Conservation (phyloP, 1,140 invertebrate genomes). For the Papilio glaucus region DNA sequence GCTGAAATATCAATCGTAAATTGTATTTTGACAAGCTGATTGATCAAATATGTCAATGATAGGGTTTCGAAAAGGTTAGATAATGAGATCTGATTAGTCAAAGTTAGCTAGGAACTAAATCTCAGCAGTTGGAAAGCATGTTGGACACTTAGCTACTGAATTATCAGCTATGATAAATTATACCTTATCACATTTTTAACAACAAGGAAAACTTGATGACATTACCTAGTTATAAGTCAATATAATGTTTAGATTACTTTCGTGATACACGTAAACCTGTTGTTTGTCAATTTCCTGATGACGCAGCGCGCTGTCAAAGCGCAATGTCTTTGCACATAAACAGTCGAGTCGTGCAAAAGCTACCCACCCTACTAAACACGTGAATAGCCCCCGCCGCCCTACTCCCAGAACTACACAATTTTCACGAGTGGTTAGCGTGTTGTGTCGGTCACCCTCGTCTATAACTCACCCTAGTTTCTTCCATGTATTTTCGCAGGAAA, state of each 20-base stretch:
- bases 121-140: neutral
- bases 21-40: no score
- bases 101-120: no score
- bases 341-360: conserved; percentile 56
- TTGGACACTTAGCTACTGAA: neutral
- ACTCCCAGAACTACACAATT: conserved; percentile 52
- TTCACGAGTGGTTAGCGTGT: conserved; percentile 60
- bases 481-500: conserved; percentile 57
- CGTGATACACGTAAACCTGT: conserved; percentile 49
- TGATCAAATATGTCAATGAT: no score
- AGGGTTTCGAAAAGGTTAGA: no score
- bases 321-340: conserved; percentile 71
- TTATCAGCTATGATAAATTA: neutral
- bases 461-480: conserved; percentile 53
- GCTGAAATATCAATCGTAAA: no score
- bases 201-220: neutral
- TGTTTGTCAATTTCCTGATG: conserved; percentile 73
- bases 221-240: conserved; percentile 14
- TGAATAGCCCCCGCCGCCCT: conserved; percentile 33
- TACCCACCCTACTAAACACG: conserved; percentile 41
- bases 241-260: conserved; percentile 20
- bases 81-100: no score
- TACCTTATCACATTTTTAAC: conserved; percentile 35
- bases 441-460: conserved; percentile 47
- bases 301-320: conserved; percentile 66